Evolutionary conservation across 2,797 vertebrate species (phyloP).

Genomic region (Enteromius fasciolatus): DNA sequence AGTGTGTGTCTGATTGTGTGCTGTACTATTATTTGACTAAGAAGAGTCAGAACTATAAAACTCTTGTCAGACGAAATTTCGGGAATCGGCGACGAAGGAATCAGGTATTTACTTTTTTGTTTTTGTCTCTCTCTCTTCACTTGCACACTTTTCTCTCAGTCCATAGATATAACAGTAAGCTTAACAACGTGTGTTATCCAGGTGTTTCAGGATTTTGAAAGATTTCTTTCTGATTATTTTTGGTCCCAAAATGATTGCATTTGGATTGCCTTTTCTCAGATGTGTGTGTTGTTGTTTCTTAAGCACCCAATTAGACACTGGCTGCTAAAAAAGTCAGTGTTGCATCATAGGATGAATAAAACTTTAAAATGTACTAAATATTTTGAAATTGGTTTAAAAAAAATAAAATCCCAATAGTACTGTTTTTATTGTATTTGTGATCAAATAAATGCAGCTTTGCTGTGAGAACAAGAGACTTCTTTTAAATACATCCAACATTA

Average conservation of each 20-base stretch:
- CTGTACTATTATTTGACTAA: slow-evolving; percentile 98
- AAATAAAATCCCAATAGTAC: background rate
- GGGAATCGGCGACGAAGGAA: slow-evolving; percentile 93
- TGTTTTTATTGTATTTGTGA: background rate
- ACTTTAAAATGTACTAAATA: background rate
- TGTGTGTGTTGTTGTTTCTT: background rate
- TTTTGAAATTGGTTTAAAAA: background rate
- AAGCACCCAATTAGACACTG: background rate
- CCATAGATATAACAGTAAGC: background rate
- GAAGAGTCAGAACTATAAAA: slow-evolving; percentile 99
- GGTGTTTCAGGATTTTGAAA: background rate
- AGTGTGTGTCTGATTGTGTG: slow-evolving; percentile 97
- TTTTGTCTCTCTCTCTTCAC: background rate
- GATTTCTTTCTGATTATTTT: background rate
- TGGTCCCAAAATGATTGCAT: background rate
- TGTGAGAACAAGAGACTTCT: background rate
- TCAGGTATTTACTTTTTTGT: slow-evolving; percentile 78
- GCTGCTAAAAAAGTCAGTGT: background rate
- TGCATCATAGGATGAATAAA: background rate
- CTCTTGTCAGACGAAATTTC: slow-evolving; percentile 93
- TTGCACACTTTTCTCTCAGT: background rate
- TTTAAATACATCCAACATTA: background rate
- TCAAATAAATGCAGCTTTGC: background rate
- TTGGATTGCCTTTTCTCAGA: no score
- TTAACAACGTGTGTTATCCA: background rate